These are phyloP conservation scores for Leptosomus discolor DNA, from an alignment of 2,113 vertebrate species.

Conservation along the genomic window DNA sequence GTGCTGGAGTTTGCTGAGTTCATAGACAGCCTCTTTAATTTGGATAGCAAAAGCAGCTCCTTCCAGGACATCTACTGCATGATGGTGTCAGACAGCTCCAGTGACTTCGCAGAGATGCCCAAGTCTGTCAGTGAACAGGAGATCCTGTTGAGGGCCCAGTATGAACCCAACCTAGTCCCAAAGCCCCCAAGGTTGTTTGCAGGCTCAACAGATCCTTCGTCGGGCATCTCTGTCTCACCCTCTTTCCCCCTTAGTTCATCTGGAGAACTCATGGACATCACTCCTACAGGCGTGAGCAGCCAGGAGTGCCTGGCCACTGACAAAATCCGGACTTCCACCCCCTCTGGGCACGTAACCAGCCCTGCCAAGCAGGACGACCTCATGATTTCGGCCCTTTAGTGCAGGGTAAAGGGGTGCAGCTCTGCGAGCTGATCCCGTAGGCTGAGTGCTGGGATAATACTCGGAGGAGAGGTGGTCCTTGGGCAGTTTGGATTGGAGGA, in stretches of 20 bases:
- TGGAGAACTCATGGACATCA: constrained; percentile 94
- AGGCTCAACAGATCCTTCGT: constrained; percentile 92
- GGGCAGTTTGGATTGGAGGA: constrained; percentile 11
- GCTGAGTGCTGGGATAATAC: constrained; percentile 24
- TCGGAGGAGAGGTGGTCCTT: neutral
- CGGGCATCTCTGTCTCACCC: constrained; percentile 94
- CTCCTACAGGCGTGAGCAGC: constrained; percentile 85
- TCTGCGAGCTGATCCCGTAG: constrained; percentile 7
- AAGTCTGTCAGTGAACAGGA: constrained; percentile 83
- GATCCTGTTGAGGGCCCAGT: constrained; percentile 90
- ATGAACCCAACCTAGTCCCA: constrained; percentile 94
- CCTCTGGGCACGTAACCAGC: constrained; percentile 73
- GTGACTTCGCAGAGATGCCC: constrained; percentile 74
- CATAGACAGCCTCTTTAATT: constrained; percentile 95
- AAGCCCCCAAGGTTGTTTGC: constrained; percentile 95
- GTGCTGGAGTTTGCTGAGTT: constrained; percentile 97
- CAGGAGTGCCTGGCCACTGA: constrained; percentile 82
- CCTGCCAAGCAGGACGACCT: constrained; percentile 79
- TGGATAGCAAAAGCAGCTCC: constrained; percentile 92
- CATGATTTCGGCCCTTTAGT: constrained; percentile 81
- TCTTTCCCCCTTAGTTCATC: constrained; percentile 97
- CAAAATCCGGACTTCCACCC: constrained; percentile 87
- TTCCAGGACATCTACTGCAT: constrained; percentile 91
- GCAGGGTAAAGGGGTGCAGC: neutral
- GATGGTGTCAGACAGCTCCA: constrained; percentile 84